Evolutionary conservation across 2,888 invertebrate genomes (phyloP).

Genomic region (Scaptomyza polygonia): DNA sequence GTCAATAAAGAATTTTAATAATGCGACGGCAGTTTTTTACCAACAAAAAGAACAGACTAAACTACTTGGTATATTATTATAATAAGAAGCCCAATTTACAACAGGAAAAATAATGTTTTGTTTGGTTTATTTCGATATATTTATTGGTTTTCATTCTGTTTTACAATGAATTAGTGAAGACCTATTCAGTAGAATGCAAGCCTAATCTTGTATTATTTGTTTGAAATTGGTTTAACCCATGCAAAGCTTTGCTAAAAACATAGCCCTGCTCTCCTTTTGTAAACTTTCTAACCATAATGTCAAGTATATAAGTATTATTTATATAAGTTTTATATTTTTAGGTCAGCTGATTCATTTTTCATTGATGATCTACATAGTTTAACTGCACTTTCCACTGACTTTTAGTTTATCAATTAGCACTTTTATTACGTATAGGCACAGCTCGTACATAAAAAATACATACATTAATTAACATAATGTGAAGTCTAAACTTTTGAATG

Average conservation of each 20-base stretch:
- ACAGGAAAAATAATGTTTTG: no score
- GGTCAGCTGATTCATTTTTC: constrained; percentile 21
- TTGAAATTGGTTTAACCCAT: no score
- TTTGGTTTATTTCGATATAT: no score
- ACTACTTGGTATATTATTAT: no score
- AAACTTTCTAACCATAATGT: neutral
- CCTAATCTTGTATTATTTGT: no score
- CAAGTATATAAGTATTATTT: neutral
- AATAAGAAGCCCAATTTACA: no score
- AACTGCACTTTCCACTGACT: constrained; percentile 16
- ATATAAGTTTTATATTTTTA: neutral
- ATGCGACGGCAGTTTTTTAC: neutral
- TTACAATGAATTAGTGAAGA: no score
- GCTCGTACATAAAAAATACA: neutral
- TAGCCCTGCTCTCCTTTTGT: no score
- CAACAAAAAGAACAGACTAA: neutral
- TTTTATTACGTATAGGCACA: neutral
- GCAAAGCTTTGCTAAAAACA: no score
- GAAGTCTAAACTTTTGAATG: neutral
- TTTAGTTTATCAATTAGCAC: constrained; percentile 8
- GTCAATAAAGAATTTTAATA: constrained; percentile 10
- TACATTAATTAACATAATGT: constrained; percentile 15
- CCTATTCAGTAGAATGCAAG: no score
- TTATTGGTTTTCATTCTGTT: no score
- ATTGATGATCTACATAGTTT: constrained; percentile 12